phyloP scores from a whole-genome alignment of 2,888 invertebrate genomes.

The Caenorhabditis parvicauda region DNA sequence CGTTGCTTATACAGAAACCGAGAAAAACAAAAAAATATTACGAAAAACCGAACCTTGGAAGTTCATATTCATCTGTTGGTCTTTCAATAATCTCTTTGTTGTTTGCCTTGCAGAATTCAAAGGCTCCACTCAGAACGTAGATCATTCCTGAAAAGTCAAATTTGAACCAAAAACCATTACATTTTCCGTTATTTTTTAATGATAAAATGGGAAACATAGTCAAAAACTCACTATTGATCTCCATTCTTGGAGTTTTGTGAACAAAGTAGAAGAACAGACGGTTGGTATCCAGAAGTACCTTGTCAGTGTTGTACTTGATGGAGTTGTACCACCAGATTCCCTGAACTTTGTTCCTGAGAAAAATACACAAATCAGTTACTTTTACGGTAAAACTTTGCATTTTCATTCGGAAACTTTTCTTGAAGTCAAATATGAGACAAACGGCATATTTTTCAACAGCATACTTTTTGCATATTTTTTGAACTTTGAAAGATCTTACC shows the following conservation, averaged over 20 bases:
- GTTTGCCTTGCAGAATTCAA: slow-evolving; percentile 89
- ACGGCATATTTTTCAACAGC: neutral
- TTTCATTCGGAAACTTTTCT: neutral
- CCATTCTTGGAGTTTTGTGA: slow-evolving; percentile 91
- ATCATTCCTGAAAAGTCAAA: slow-evolving; percentile 71
- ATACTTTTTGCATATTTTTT: too few relatives aligned
- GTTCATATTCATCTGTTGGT: slow-evolving; percentile 88
- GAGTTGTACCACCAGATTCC: slow-evolving; percentile 99
- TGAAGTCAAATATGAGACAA: neutral
- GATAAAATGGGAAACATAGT: slow-evolving; percentile 8
- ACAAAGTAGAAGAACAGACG: slow-evolving; percentile 93
- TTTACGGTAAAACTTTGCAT: neutral
- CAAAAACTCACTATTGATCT: slow-evolving; percentile 74
- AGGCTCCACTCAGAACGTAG: slow-evolving; percentile 92
- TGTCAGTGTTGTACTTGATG: slow-evolving; percentile 90
- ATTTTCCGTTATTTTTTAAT: neutral
- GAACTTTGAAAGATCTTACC: slow-evolving; percentile 60
- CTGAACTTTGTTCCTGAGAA: slow-evolving; percentile 49
- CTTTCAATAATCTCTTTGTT: slow-evolving; percentile 91
- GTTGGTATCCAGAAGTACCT: slow-evolving; percentile 90
- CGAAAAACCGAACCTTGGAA: slow-evolving; percentile 73
- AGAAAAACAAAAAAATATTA: slow-evolving; percentile 6
- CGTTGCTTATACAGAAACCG: too few relatives aligned
- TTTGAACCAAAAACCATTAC: slow-evolving; percentile 7
- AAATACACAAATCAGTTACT: neutral